Conservation (phyloP, 2,888 invertebrate genomes). For the Netelia melanura region DNA sequence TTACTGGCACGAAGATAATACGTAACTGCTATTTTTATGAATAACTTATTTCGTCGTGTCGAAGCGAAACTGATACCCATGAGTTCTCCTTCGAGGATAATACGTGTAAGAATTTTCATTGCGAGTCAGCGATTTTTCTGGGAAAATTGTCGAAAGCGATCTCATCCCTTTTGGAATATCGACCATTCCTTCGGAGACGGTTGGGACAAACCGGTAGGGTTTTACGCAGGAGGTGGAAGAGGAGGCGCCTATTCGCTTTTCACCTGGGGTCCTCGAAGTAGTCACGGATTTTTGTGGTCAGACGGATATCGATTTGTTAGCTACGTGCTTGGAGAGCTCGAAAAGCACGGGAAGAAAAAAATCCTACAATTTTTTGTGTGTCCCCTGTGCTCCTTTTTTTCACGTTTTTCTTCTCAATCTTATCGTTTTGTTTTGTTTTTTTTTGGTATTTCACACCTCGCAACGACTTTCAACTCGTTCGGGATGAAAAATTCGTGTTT, state of each 20-base stretch:
- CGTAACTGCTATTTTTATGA: too few relatives aligned
- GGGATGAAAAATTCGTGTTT: neutral
- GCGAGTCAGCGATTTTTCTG: constrained; percentile 3
- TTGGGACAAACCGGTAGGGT: neutral
- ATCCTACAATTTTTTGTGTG: neutral
- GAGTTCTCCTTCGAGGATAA: neutral
- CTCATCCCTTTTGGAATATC: neutral
- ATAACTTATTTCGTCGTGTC: neutral
- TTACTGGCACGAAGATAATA: too few relatives aligned
- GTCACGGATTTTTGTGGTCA: constrained; percentile 42
- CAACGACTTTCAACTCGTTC: neutral
- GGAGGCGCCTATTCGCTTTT: constrained; percentile 1
- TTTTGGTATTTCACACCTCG: neutral
- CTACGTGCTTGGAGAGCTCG: constrained; percentile 21
- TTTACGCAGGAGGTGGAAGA: neutral
- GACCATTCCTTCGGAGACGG: neutral
- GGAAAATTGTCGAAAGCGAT: neutral
- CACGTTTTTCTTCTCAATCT: too few relatives aligned
- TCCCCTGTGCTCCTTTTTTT: neutral
- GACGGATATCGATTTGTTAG: constrained; percentile 30
- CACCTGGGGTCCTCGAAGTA: constrained; percentile 9
- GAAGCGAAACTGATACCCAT: neutral
- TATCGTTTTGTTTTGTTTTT: neutral
- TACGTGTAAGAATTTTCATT: neutral
- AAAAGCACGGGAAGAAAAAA: neutral